A percentile compares a stretch with the other conserved stretches of the same genome.
Evolutionary conservation across 2,888 invertebrate species (phyloP).

Genomic region (Drosophila rellima): DNA sequence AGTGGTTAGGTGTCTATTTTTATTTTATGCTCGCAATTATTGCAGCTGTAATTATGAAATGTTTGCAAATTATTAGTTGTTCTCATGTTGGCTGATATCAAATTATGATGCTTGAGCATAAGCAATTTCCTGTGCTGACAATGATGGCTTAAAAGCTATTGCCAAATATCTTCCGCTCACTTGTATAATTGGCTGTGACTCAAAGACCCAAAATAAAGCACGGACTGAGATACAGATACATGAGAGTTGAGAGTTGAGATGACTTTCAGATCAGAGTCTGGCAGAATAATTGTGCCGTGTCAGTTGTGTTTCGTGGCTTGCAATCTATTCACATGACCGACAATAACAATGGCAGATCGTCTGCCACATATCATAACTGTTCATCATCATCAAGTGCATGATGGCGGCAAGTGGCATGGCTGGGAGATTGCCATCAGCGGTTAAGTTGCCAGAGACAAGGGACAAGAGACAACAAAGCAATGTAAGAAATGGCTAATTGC

Average conservation of each 20-base stretch:
- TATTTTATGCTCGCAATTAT: slow-evolving; percentile 1
- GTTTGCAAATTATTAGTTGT: slow-evolving; percentile 5
- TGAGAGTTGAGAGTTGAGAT: slow-evolving; percentile 26
- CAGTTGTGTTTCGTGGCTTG: slow-evolving; percentile 24
- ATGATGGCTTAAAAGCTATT: slow-evolving; percentile 25
- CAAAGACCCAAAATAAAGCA: neutral
- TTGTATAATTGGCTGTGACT: slow-evolving; percentile 55
- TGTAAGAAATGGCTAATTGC: slow-evolving; percentile 43
- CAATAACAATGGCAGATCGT: slow-evolving; percentile 77
- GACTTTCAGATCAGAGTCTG: slow-evolving; percentile 53
- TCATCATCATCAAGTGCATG: slow-evolving; percentile 57
- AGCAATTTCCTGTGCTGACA: slow-evolving; percentile 24
- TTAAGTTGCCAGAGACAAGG: slow-evolving; percentile 33
- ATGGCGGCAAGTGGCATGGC: slow-evolving; percentile 15
- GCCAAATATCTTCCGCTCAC: slow-evolving; percentile 38
- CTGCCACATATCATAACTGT: slow-evolving; percentile 75
- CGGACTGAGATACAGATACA: slow-evolving; percentile 7
- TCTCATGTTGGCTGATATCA: slow-evolving; percentile 16
- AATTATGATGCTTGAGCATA: slow-evolving; percentile 21
- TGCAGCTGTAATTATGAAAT: slow-evolving; percentile 5
- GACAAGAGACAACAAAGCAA: slow-evolving; percentile 24
- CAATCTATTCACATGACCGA: slow-evolving; percentile 68
- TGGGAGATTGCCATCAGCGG: slow-evolving; percentile 52
- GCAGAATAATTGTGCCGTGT: slow-evolving; percentile 60
- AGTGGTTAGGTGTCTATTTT: neutral